phyloP scores from a whole-genome alignment of 2,888 invertebrate genomes.

The Eucera pruinosa region DNA sequence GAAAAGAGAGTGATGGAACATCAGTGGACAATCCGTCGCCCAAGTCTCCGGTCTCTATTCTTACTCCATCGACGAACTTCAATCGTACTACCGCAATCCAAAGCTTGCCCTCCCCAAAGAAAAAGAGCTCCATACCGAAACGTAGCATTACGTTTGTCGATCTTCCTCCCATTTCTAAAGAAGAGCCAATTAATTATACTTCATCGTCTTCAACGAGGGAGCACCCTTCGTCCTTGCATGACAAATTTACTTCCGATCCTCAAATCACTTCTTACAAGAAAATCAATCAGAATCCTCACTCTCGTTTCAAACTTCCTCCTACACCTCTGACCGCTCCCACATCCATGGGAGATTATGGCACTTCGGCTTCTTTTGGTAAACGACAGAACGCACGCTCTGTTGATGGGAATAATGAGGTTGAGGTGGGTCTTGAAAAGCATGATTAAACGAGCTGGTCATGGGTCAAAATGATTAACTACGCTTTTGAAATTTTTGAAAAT shows the following conservation, averaged over 20 bases:
- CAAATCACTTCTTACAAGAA: constrained; percentile 59
- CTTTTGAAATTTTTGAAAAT: too few species aligned
- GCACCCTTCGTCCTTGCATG: constrained; percentile 63
- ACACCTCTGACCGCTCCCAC: constrained; percentile 81
- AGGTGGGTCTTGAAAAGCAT: constrained; percentile 81
- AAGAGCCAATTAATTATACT: constrained; percentile 19
- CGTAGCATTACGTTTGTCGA: constrained; percentile 78
- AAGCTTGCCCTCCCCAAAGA: constrained; percentile 74
- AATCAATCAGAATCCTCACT: constrained; percentile 55
- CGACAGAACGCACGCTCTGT: constrained; percentile 84
- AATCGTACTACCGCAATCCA: constrained; percentile 71
- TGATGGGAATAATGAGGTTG: constrained; percentile 78
- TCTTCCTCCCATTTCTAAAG: constrained; percentile 67
- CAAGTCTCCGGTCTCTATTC: constrained; percentile 61
- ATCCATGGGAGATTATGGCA: constrained; percentile 71
- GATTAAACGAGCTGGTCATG: too few species aligned
- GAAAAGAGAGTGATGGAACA: constrained; percentile 77
- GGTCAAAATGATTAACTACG: too few species aligned
- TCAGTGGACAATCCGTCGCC: constrained; percentile 77
- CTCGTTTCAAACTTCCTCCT: constrained; percentile 80
- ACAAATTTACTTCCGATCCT: constrained; percentile 56
- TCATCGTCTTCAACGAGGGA: constrained; percentile 53
- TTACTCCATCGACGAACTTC: constrained; percentile 68
- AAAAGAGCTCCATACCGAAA: constrained; percentile 72
- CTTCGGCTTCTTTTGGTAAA: constrained; percentile 76